Evolutionary conservation across 2,888 invertebrate genomes (phyloP).

Genomic region (Rhaphigaster nebulosa): DNA sequence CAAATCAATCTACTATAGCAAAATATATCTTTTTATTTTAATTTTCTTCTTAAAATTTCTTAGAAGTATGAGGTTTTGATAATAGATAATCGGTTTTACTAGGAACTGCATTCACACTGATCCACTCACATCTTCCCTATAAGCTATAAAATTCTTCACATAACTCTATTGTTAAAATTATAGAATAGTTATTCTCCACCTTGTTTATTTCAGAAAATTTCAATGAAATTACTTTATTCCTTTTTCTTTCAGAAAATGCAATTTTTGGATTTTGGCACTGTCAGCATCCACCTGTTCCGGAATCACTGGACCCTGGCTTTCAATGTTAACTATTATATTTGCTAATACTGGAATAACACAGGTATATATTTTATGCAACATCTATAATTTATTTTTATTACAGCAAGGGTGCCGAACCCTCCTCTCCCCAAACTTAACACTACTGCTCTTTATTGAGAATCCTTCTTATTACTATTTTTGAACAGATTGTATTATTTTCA

Average conservation of each 20-base stretch:
- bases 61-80: neutral
- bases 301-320: conserved; percentile 67
- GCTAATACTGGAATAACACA: conserved; percentile 66
- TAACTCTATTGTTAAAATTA: neutral
- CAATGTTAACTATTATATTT: conserved; percentile 67
- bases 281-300: conserved; percentile 67
- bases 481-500: too few relatives aligned
- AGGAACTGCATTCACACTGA: neutral
- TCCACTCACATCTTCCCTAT: neutral
- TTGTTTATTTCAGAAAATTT: neutral
- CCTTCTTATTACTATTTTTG: too few relatives aligned
- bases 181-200: neutral
- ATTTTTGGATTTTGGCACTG: conserved; percentile 67
- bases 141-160: neutral
- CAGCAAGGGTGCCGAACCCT: too few relatives aligned
- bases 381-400: neutral
- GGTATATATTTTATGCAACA: conserved; percentile 63
- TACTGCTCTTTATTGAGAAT: too few relatives aligned
- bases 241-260: conserved; percentile 65
- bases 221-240: neutral
- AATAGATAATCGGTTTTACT: neutral
- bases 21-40: too few relatives aligned
- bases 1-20: too few relatives aligned
- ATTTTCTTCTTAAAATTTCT: too few relatives aligned
- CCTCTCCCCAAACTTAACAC: too few relatives aligned